Evolutionary conservation across 2,888 invertebrate species (phyloP), one percentile per base, ranked within the genome.

Genomic region (Drymonia ruficornis): DNA sequence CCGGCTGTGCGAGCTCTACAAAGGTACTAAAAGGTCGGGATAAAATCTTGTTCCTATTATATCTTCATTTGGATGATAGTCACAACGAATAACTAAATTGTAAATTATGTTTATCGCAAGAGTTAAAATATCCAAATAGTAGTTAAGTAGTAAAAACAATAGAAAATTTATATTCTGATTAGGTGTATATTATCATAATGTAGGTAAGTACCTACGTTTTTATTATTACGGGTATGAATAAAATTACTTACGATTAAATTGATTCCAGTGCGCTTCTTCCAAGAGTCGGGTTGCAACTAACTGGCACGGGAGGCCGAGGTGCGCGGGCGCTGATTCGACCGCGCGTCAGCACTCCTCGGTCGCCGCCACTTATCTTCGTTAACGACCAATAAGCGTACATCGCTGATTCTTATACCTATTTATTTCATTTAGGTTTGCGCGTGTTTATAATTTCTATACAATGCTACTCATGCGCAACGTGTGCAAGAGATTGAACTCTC

Each of bases 331-430:
- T 49, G 60, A 45, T 15, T 46, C 23, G 53, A 49, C 29, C 50
- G 53, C 44, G 47, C 48, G 56, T 47, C 55, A 16, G 52, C 50
- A 56, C 56, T 44, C 44, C 52, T 59, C 53, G 50, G 61, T 49
- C 40, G 50, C 47, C 46, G 58, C 53, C 61, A 67, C 63, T 74
- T 75, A 76, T 70, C 73, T 67, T 61, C 36, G 53, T 53, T 52
- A 64, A 52, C 59, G 60, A 61, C 76, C 77, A 78, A 77, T 75
- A 70, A 72, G 58, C 71, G 72, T 46, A 38, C 58, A 59, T 63
- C 59, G 59, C 49, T 53, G 61, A 45, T 44, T 46, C 54, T 67
- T 55, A 46, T 52, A 55, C n/a, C n/a, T n/a, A n/a, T n/a, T 48
- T 42, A 31, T 50, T 61, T 57, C 23, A 43, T 42, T 42, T 42